Base-by-base conservation (phyloP, 2,888 invertebrate genomes). In the Endomychus coccineus region DNA sequence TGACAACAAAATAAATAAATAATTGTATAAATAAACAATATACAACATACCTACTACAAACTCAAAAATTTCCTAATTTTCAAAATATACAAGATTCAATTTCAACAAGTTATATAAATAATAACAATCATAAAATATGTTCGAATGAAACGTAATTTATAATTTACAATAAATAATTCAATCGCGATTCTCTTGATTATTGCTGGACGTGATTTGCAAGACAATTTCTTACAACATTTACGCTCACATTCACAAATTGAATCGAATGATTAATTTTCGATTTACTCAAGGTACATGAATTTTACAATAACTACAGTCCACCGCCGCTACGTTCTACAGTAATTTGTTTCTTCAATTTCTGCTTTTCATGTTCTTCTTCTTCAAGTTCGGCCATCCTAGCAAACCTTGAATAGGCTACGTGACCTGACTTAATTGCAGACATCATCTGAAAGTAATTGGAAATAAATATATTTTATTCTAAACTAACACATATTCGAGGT, bases 401-500 rank as follows among this genome's bases (percentile, higher is more conserved):
- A 66, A 98, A 94, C 42, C 97, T 75, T 10, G 94, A 96, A 66
- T 94, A 90, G 2, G 94, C 83, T 45, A 98, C 85, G 59, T 89
- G 86, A 6, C 98, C 98, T 1, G 90, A 88, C 67, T 97, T 97
- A 52, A 98, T 83, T 5, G 96, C 95, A 9, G 94, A 94, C 94
- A 97, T 98, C 84, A 98, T 86, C 96, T 97, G 45, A 58, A 54
- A 52, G 31, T 17, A 34, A 16, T 25, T 12, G 16, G 6, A 16
- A 28, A 28, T n/a, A n/a, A n/a, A 24, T 14, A 24, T 11, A 33
- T n/a, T n/a, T n/a, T n/a, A n/a, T n/a, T n/a, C n/a, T n/a, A n/a
- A n/a, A n/a, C n/a, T n/a, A n/a, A n/a, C n/a, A n/a, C n/a, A n/a
- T n/a, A n/a, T n/a, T n/a, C n/a, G n/a, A n/a, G n/a, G n/a, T n/a